These are phyloP conservation scores for Drosophila virilis DNA, from an alignment of 1,140 invertebrate species.

Conservation along the genomic window DNA sequence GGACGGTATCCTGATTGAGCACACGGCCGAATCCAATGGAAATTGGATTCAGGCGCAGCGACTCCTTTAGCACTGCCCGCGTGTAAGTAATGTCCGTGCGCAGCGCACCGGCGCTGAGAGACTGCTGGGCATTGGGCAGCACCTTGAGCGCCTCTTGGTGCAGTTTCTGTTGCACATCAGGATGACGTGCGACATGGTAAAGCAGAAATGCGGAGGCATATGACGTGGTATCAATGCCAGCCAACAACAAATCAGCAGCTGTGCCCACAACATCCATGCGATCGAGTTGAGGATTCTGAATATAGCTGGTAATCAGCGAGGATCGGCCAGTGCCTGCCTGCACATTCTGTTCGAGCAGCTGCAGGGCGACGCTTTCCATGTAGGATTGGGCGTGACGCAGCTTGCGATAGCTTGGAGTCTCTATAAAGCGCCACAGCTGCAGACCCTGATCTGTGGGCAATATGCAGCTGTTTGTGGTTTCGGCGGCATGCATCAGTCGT, in stretches of 20 bases:
- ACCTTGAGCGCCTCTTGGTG: conserved; percentile 87
- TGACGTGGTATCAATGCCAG: conserved; percentile 94
- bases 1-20: conserved; percentile 89
- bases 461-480: conserved; percentile 88
- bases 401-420: conserved; percentile 90
- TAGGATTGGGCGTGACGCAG: conserved; percentile 88
- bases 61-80: conserved; percentile 93
- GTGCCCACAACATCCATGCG: conserved; percentile 92
- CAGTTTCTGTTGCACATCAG: conserved; percentile 89
- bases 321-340: conserved; percentile 32
- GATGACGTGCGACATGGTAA: conserved; percentile 92
- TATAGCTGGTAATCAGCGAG: conserved; percentile 88
- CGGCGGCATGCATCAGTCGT: conserved; percentile 89
- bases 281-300: conserved; percentile 88
- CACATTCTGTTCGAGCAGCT: conserved; percentile 88
- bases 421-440: conserved; percentile 89
- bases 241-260: conserved; percentile 92
- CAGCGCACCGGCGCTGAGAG: conserved; percentile 87
- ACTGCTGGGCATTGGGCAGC: conserved; percentile 85
- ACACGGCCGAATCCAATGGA: conserved; percentile 92
- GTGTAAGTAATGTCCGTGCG: conserved; percentile 88
- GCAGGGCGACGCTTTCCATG: conserved; percentile 90
- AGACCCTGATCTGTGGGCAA: conserved; percentile 91
- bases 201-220: conserved; percentile 92
- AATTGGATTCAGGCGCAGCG: conserved; percentile 92